These are phyloP conservation scores for Heliconius congener DNA, from an alignment of 1,140 invertebrate species.

Conservation along the genomic window DNA sequence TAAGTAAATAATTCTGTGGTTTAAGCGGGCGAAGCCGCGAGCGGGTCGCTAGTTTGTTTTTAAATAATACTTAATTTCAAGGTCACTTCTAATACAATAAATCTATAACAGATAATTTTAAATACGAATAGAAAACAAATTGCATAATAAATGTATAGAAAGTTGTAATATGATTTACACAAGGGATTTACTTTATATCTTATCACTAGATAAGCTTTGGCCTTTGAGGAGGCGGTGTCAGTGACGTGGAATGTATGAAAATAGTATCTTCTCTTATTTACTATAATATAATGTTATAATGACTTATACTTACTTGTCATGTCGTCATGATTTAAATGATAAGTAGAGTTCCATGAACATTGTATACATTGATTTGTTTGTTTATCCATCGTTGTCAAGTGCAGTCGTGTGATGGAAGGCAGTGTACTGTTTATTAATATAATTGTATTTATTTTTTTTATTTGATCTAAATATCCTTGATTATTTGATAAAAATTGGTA, in stretches of 20 bases:
- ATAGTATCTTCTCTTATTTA: neutral
- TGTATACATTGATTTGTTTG: constrained; percentile 8
- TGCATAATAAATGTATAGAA: neutral
- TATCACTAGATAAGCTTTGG: neutral
- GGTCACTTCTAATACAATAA: neutral
- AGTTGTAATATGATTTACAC: neutral
- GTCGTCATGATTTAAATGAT: constrained; percentile 17
- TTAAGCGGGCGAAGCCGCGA: no score
- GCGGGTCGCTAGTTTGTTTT: no score
- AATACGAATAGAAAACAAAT: neutral
- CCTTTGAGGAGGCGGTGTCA: constrained; percentile 26
- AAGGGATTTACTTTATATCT: constrained; percentile 1
- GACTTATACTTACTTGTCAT: constrained; percentile 19
- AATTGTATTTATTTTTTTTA: neutral
- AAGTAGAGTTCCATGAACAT: constrained; percentile 1
- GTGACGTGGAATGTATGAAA: constrained; percentile 25
- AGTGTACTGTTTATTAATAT: no score
- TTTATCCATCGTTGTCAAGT: constrained; percentile 5
- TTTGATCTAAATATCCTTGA: neutral
- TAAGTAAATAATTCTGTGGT: no score
- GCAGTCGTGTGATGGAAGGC: neutral
- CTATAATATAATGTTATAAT: neutral
- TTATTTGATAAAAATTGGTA: no score
- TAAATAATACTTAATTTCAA: neutral
- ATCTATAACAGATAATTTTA: neutral